phyloP scores from a whole-genome alignment of 2,888 invertebrate species.

The Vesta saturnalis region DNA sequence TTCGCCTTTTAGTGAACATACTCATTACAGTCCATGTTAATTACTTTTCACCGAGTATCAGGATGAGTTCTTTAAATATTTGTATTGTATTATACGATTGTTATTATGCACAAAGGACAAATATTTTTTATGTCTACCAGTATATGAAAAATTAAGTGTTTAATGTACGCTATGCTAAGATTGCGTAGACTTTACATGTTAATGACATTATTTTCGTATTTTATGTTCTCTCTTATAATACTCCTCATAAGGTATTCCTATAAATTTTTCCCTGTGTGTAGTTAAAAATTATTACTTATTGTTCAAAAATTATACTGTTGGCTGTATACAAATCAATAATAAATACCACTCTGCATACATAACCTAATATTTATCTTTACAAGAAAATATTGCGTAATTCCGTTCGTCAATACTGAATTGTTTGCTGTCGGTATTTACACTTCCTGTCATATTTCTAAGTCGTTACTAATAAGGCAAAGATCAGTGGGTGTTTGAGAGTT shows the following conservation, averaged over 20 bases:
- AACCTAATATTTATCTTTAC: neutral
- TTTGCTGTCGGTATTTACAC: neutral
- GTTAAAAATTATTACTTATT: neutral
- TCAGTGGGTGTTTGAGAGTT: too few relatives aligned
- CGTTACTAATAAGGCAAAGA: neutral
- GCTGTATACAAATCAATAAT: neutral
- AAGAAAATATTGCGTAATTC: neutral
- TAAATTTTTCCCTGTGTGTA: neutral
- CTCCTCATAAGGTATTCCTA: neutral
- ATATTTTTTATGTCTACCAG: neutral
- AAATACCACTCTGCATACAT: neutral
- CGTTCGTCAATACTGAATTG: conserved; percentile 4
- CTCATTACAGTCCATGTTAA: conserved; percentile 12
- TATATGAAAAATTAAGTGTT: neutral
- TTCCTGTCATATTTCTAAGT: neutral
- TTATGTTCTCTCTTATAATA: neutral
- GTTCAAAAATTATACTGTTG: neutral
- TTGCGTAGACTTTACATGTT: neutral
- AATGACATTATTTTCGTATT: neutral
- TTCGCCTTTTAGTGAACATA: conserved; percentile 10
- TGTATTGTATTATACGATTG: conserved; percentile 4
- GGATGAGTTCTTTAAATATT: conserved; percentile 13
- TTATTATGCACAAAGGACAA: conserved; percentile 9
- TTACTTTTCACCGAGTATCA: conserved; percentile 7
- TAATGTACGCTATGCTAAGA: neutral